Evolutionary conservation across 2,888 invertebrate genomes (phyloP).

Genomic region (Xiphydria camelus): DNA sequence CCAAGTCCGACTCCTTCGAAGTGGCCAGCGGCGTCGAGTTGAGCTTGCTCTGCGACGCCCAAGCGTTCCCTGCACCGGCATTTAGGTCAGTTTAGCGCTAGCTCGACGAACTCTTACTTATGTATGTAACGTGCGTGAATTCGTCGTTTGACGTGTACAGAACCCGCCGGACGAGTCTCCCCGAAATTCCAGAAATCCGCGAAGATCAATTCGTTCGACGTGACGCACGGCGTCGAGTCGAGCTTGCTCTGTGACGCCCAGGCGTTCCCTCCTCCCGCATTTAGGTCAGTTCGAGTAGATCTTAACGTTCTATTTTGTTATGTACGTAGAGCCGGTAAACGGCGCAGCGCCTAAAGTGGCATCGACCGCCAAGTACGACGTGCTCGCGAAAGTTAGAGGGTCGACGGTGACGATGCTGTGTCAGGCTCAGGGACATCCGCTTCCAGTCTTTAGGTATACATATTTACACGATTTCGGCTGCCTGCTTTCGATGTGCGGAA

Average conservation of each 20-base stretch:
- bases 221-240: constrained; percentile 47
- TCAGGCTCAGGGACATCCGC: constrained; percentile 71
- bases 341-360: constrained; percentile 44
- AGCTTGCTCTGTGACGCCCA: constrained; percentile 52
- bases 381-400: constrained; percentile 25
- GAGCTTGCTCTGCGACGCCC: constrained; percentile 51
- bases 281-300: constrained; percentile 40
- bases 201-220: constrained; percentile 55
- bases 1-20: constrained; percentile 58
- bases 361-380: constrained; percentile 35
- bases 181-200: constrained; percentile 58
- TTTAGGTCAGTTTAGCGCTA: constrained; percentile 46
- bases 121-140: constrained; percentile 3
- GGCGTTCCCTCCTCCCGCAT: constrained; percentile 49
- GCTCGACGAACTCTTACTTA: constrained; percentile 3
- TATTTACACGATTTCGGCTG: too few relatives aligned
- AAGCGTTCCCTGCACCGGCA: constrained; percentile 49
- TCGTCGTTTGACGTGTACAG: constrained; percentile 34
- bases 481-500: too few relatives aligned
- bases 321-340: constrained; percentile 40
- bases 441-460: constrained; percentile 71
- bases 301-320: constrained; percentile 12
- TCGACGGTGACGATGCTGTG: constrained; percentile 59
- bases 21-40: constrained; percentile 49
- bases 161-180: constrained; percentile 52